Evolutionary conservation across 2,888 invertebrate genomes (phyloP), one percentile per base, ranked within the genome.

Genomic region (Nymphalis urticae): DNA sequence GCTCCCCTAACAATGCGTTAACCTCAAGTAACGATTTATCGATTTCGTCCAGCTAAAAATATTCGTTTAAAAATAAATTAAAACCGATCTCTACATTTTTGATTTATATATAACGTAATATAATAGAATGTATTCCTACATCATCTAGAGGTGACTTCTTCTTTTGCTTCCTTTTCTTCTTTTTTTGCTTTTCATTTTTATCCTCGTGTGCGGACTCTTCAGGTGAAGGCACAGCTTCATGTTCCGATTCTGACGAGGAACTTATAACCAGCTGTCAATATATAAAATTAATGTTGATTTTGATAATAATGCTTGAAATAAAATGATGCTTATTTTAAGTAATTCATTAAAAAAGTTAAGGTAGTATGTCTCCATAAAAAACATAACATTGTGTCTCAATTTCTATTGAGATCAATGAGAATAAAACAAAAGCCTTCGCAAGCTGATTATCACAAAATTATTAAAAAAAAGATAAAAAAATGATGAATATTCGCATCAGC

Each of bases 21-120:
- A 89, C 83, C 70, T 88, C 87, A 51, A 72, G 70, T 0, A 89
- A 48, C 0, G 81, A 82, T 19, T 77, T 78, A 16, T 86, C 89
- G 0, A 89, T 80, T 66, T 90, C 89, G 58, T 89, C 88, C 69
- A 81, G 9, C 87, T 89, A 70, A 47, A 70, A 50, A 67, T 78
- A 27, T 58, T 51, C 9, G 1, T 19, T 17, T 58, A 21, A 42
- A 56, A 42, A 56, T 50, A 5, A 19, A 24, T 36, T n/a, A n/a
- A n/a, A 3, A 13, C 3, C 13, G 0, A 13, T 42, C 0, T 13
- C 42, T 13, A 47, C n/a, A n/a, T 58, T 48, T 58, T 2, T 24
- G 16, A 47, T 47, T 64, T 50, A 50, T 24, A 10, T 8, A 32
- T 13, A 27, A 24, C 0, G 2, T 16, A 27, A 27, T 5, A 54